phyloP scores from a whole-genome alignment of 2,888 invertebrate genomes.

The Miltochrista miniata region DNA sequence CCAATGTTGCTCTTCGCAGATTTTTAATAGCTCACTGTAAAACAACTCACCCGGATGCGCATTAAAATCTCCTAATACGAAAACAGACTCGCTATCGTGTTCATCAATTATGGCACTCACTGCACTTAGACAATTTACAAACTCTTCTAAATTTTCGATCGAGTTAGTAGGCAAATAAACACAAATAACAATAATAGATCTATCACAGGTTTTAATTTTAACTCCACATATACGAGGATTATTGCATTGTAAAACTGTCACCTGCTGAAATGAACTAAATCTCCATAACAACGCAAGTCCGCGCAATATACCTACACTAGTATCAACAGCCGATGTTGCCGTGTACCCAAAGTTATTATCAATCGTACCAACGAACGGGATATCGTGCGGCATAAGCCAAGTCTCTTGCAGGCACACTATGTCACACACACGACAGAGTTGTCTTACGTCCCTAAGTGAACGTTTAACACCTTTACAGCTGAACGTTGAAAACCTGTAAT shows the following conservation, averaged over 20 bases:
- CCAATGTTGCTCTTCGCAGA: neutral
- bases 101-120: neutral
- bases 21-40: neutral
- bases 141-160: neutral
- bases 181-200: neutral
- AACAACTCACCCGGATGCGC: neutral
- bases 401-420: slow-evolving; percentile 12
- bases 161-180: neutral
- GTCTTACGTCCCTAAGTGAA: slow-evolving; percentile 8
- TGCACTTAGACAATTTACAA: neutral
- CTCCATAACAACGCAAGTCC: slow-evolving; percentile 8
- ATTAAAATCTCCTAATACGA: neutral
- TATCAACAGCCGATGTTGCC: slow-evolving; percentile 4
- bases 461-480: slow-evolving; percentile 15
- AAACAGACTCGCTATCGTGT: neutral
- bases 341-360: slow-evolving; percentile 9
- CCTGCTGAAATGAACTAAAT: neutral
- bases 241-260: neutral
- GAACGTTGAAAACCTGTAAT: slow-evolving; percentile 8
- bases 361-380: slow-evolving; percentile 2
- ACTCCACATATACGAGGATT: neutral
- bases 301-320: slow-evolving; percentile 1
- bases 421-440: slow-evolving; percentile 2
- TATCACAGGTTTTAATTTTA: too few relatives aligned
- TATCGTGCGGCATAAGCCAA: slow-evolving; percentile 9